Conservation (phyloP, 1,140 invertebrate species). For the Heliconius hewitsoni region DNA sequence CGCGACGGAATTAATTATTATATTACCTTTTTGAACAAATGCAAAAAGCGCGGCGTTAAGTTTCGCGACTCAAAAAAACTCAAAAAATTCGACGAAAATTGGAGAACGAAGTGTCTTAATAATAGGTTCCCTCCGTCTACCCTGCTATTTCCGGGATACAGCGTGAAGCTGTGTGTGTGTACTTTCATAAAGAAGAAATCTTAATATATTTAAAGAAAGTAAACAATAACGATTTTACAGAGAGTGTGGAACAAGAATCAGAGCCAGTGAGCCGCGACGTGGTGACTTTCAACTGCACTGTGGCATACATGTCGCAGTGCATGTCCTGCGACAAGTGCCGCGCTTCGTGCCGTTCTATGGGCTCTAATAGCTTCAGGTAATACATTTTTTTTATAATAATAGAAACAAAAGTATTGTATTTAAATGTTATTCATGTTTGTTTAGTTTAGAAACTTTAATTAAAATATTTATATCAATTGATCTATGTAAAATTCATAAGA, state of each 20-base stretch:
- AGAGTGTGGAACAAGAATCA: slow-evolving; percentile 84
- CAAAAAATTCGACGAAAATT: too few species aligned
- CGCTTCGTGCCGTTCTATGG: slow-evolving; percentile 87
- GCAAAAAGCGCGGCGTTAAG: too few species aligned
- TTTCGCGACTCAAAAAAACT: too few species aligned
- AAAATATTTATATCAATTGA: not conserved
- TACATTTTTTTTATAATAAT: not conserved
- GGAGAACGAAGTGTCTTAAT: too few species aligned
- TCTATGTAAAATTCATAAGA: not conserved
- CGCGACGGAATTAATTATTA: too few species aligned
- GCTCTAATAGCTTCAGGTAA: slow-evolving; percentile 87
- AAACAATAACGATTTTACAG: slow-evolving; percentile 66
- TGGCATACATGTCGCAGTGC: slow-evolving; percentile 95
- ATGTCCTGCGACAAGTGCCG: slow-evolving; percentile 94
- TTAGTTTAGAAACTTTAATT: not conserved
- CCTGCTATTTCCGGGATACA: too few species aligned
- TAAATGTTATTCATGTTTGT: not conserved
- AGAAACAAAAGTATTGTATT: not conserved
- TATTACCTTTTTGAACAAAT: too few species aligned
- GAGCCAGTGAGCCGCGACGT: slow-evolving; percentile 83
- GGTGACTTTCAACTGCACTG: slow-evolving; percentile 93
- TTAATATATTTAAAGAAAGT: not conserved
- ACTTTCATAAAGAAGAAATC: not conserved
- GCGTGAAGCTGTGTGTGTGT: too few species aligned
- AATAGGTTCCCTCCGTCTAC: too few species aligned